phyloP scores from a whole-genome alignment of 2,113 vertebrate species.

The Stegostoma tigrinum region DNA sequence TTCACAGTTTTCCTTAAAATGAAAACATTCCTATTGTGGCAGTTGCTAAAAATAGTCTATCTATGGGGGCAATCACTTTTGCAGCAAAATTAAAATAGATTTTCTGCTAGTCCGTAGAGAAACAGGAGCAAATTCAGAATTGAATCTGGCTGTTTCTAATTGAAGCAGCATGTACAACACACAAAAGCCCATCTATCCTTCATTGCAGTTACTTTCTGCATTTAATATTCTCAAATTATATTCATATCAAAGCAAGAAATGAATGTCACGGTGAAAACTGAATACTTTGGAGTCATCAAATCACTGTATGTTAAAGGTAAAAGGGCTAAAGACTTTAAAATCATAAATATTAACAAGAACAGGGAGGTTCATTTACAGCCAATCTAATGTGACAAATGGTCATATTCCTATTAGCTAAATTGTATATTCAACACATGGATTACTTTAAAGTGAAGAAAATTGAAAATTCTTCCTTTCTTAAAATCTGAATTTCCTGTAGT shows the following conservation, averaged over 20 bases:
- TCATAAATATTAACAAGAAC: background rate
- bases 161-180: background rate
- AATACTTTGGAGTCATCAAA: background rate
- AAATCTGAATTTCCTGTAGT: conserved; percentile 48
- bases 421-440: background rate
- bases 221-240: conserved; percentile 21
- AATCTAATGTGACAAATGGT: background rate
- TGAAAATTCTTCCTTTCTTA: conserved; percentile 52
- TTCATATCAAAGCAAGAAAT: background rate
- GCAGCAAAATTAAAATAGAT: conserved; percentile 36
- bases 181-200: background rate
- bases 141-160: conserved; percentile 21
- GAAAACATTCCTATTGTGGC: background rate
- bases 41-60: conserved; percentile 21
- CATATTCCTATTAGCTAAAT: background rate
- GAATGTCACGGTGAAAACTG: background rate
- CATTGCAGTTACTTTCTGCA: background rate
- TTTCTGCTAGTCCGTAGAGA: conserved; percentile 19
- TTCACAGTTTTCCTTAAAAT: background rate
- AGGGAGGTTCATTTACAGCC: background rate
- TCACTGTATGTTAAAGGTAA: background rate
- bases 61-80: conserved; percentile 6
- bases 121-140: conserved; percentile 30
- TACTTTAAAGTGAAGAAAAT: conserved; percentile 43
- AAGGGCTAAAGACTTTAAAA: background rate